Evolutionary conservation across 1,140 invertebrate species (phyloP).

Genomic region (Cardiocondyla obscurior): DNA sequence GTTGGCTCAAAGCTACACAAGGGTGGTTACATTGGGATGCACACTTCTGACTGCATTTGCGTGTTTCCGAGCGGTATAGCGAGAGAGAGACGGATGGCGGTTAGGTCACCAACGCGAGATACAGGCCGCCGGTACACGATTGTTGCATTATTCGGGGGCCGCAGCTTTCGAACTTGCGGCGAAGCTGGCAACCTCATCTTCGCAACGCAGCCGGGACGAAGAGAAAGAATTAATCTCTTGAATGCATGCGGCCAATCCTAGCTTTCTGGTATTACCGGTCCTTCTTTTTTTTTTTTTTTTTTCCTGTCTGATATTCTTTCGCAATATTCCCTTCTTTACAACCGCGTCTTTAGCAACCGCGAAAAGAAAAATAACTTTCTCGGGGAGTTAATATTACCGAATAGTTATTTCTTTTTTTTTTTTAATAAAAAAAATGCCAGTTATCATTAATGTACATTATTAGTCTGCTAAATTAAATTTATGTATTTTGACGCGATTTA

Average conservation of each 20-base stretch:
- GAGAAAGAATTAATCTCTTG: slow-evolving; percentile 74
- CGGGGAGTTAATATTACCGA: slow-evolving; percentile 1
- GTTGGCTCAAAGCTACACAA: slow-evolving; percentile 72
- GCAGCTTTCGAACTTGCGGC: slow-evolving; percentile 80
- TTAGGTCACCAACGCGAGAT: slow-evolving; percentile 64
- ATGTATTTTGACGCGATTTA: too few relatives aligned
- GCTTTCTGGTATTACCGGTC: slow-evolving; percentile 60
- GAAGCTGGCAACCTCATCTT: slow-evolving; percentile 56
- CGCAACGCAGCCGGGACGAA: slow-evolving; percentile 60
- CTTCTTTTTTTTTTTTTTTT: slow-evolving; percentile 39
- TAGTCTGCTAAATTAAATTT: not conserved
- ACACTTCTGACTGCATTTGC: slow-evolving; percentile 62
- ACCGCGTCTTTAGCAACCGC: not conserved
- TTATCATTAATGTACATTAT: not conserved
- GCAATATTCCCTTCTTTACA: not conserved
- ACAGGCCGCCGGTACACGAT: slow-evolving; percentile 75
- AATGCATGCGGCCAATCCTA: slow-evolving; percentile 55
- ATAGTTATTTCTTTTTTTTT: not conserved
- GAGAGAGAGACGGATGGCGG: slow-evolving; percentile 52
- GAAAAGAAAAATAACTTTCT: slow-evolving; percentile 4
- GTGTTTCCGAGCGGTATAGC: slow-evolving; percentile 57
- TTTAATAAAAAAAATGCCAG: not conserved
- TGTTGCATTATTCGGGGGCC: slow-evolving; percentile 81
- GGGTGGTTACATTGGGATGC: slow-evolving; percentile 69
- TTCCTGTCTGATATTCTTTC: slow-evolving; percentile 43